These are phyloP conservation scores for Alitta virens DNA, from an alignment of 2,888 invertebrate genomes.

Conservation along the genomic window DNA sequence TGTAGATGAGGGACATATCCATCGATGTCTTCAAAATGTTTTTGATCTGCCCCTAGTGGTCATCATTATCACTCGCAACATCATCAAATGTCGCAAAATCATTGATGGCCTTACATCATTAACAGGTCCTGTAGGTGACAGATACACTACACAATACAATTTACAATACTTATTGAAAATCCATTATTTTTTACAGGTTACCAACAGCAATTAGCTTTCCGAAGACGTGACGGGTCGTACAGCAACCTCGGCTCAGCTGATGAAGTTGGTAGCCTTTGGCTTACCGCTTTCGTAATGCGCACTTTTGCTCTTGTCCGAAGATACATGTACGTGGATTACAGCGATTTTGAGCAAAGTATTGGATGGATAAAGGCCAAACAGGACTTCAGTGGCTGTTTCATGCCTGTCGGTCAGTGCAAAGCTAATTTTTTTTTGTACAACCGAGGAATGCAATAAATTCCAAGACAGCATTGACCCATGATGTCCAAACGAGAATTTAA, in stretches of 20 bases:
- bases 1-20: too few species aligned
- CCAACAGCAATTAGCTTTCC: slow-evolving; percentile 12
- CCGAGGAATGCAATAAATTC: too few species aligned
- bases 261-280: slow-evolving; percentile 3
- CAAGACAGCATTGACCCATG: too few species aligned
- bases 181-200: slow-evolving; percentile 4
- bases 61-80: too few species aligned
- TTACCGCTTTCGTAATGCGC: slow-evolving; percentile 6
- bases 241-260: slow-evolving; percentile 6
- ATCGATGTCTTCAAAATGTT: too few species aligned
- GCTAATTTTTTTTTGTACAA: too few species aligned
- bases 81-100: too few species aligned
- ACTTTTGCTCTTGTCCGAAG: slow-evolving; percentile 3
- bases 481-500: too few species aligned
- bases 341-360: slow-evolving; percentile 1
- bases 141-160: too few species aligned
- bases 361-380: background rate
- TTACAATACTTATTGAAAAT: background rate
- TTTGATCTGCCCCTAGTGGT: too few species aligned
- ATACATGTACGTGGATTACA: slow-evolving; percentile 7
- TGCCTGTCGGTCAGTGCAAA: background rate
- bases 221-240: slow-evolving; percentile 12
- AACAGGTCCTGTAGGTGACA: too few species aligned
- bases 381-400: background rate
- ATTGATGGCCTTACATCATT: too few species aligned